Evolutionary conservation across 2,797 vertebrate genomes (phyloP).

Genomic region (Acestrorhynchus altus): DNA sequence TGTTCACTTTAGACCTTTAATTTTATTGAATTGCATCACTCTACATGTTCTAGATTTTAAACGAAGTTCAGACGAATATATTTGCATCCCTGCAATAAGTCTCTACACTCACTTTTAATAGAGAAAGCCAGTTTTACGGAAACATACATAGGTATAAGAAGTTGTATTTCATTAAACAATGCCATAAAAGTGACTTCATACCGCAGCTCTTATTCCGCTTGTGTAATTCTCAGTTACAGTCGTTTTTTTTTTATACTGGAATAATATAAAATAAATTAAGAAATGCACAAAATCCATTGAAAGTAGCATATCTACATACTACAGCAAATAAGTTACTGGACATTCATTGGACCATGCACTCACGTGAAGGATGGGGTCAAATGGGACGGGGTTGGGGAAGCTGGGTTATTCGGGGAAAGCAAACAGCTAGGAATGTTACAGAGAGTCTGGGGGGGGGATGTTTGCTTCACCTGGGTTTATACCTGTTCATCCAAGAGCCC

Average conservation of each 20-base stretch:
- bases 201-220: conserved; percentile 66
- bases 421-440: conserved; percentile 72
- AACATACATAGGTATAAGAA: conserved; percentile 82
- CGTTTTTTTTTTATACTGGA: conserved; percentile 70
- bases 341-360: conserved; percentile 86
- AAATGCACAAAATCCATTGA: conserved; percentile 83
- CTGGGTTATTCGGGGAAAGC: conserved; percentile 57
- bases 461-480: conserved; percentile 33
- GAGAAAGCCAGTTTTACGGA: conserved; percentile 81
- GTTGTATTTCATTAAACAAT: conserved; percentile 81
- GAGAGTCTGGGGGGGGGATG: conserved; percentile 29
- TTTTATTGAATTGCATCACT: conserved; percentile 84
- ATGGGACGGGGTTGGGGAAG: conserved; percentile 30
- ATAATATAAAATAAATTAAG: conserved; percentile 84
- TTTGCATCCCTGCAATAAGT: conserved; percentile 84
- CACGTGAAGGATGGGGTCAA: conserved; percentile 68
- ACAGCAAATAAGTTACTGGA: conserved; percentile 82
- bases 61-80: conserved; percentile 85
- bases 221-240: conserved; percentile 65
- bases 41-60: conserved; percentile 87
- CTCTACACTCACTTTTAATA: conserved; percentile 77
- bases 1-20: conserved; percentile 60
- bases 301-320: conserved; percentile 83
- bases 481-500: conserved; percentile 46
- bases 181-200: conserved; percentile 81